phyloP scores from a whole-genome alignment of 1,140 invertebrate species.

The Phocides pigmalion region DNA sequence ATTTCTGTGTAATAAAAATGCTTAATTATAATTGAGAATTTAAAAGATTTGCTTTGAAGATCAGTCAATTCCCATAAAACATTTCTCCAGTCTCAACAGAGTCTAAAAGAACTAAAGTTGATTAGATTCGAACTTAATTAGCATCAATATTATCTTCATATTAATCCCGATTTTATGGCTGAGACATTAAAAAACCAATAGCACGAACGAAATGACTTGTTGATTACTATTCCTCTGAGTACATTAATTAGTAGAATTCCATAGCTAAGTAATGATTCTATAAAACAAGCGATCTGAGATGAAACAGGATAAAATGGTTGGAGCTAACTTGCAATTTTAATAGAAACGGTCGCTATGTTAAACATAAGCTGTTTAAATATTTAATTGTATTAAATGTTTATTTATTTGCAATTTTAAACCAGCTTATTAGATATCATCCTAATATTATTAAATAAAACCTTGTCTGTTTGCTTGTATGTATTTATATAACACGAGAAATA shows the following conservation, averaged over 20 bases:
- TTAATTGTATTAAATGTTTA: too few relatives aligned
- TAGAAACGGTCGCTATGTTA: too few relatives aligned
- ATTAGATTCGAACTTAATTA: conserved; percentile 17
- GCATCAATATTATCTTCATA: conserved; percentile 11
- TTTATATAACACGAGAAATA: too few relatives aligned
- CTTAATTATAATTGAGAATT: not conserved
- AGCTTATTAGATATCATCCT: too few relatives aligned
- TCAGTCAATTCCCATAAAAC: conserved; percentile 2
- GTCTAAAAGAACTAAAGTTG: not conserved
- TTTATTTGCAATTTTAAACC: too few relatives aligned
- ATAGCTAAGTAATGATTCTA: conserved; percentile 3
- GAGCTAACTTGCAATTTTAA: too few relatives aligned
- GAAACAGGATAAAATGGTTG: too few relatives aligned
- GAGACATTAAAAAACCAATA: conserved; percentile 18
- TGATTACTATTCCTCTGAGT: conserved; percentile 12
- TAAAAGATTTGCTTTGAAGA: not conserved
- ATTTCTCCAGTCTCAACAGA: too few relatives aligned
- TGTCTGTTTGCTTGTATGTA: too few relatives aligned
- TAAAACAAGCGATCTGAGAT: conserved; percentile 6
- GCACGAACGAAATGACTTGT: conserved; percentile 11
- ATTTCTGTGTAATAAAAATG: too few relatives aligned
- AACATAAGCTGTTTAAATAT: too few relatives aligned
- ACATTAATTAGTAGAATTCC: conserved; percentile 18
- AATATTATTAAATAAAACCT: too few relatives aligned
- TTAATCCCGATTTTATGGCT: conserved; percentile 22